Conservation (phyloP, 2,113 vertebrate genomes). For the Glaucomys volans region DNA sequence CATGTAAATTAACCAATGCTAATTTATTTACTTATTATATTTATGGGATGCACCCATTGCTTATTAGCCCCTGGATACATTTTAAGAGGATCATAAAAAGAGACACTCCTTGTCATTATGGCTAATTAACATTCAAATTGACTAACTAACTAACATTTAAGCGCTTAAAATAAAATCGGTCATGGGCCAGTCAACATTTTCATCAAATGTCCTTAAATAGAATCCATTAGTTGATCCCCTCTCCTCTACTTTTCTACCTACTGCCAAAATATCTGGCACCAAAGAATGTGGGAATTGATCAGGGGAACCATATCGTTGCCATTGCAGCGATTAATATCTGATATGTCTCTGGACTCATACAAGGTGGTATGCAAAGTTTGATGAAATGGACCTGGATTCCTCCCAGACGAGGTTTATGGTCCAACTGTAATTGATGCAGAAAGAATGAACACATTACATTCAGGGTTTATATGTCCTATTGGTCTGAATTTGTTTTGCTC, state of each 20-base stretch:
- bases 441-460: neutral
- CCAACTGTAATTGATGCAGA: neutral
- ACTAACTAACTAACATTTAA: constrained; percentile 81
- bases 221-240: constrained; percentile 14
- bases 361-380: neutral
- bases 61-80: constrained; percentile 76
- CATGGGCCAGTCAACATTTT: constrained; percentile 81
- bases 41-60: constrained; percentile 79
- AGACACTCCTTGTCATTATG: constrained; percentile 79
- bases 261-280: constrained; percentile 24
- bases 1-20: constrained; percentile 74
- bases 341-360: neutral
- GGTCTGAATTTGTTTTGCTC: constrained; percentile 43
- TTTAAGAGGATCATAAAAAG: constrained; percentile 73
- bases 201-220: constrained; percentile 75
- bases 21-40: constrained; percentile 83
- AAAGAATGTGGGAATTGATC: neutral
- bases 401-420: neutral
- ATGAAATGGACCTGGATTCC: neutral
- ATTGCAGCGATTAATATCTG: neutral
- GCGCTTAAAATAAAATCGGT: constrained; percentile 70
- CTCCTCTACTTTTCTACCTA: neutral
- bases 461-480: neutral
- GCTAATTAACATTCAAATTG: constrained; percentile 83
- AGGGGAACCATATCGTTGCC: neutral